Base-by-base conservation (phyloP, 2,888 invertebrate genomes). In the Rhorus exstirpatorius region DNA sequence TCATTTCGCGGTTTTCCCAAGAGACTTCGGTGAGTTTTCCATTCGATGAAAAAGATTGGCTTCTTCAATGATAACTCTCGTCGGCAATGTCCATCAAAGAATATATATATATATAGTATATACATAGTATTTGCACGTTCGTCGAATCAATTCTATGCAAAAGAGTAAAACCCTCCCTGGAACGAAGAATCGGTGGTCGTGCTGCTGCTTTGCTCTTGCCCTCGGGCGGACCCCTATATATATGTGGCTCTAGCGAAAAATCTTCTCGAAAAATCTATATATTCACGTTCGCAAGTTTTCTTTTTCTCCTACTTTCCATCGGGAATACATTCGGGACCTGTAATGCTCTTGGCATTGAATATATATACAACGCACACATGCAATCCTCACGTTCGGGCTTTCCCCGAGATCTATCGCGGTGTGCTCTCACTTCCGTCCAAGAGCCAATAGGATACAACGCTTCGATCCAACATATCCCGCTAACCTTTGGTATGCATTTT, bases 61-160 rank as follows among this genome's bases (percentile, higher is more conserved):
- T 61, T 63, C 35, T 61, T 38, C 53, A 41, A 51, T 44, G 41
- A 75, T 75, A 53, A 49, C 44, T 51, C 74, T 44, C 46, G 46
- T 31, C 38, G 53, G 49, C 41, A 78, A 78, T 61, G 55, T 74
- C 53, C 49, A 7, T 41, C 4, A 53, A 77, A 51, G 14, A 44
- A 60, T 58, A 63, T 65, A 75, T 75, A 41, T 63, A 35, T 72
- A 60, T 44, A 53, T 63, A 10, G n/a, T 44, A 46, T 53, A 26
- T 17, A 31, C 17, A 24, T 26, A 31, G n/a, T 31, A 26, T n/a
- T 10, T 12, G 10, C 8, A 55, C 55, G 53, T 55, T 35, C 41
- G 55, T 53, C 49, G 74, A 81, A 74, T 78, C 78, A 81, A 81
- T 81, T 81, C 78, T 61, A 81, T 81, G 81, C 63, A 81, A 81